Conservation (phyloP, 2,888 invertebrate species). For the Ophonus ardosiacus region DNA sequence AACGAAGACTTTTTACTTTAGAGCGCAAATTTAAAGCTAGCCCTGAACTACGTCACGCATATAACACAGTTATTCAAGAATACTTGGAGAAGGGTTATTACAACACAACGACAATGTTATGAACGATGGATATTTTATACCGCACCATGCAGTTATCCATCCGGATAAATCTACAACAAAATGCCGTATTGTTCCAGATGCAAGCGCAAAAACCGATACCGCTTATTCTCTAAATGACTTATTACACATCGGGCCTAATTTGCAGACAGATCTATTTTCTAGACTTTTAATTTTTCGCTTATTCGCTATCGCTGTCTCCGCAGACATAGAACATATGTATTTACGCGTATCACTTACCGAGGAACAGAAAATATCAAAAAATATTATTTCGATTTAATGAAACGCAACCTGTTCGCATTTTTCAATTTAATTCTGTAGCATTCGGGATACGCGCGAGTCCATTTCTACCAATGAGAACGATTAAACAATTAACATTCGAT, state of each 20-base stretch:
- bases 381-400: slow-evolving; percentile 54
- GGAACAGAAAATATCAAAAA: slow-evolving; percentile 46
- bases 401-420: slow-evolving; percentile 22
- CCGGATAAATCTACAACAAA: slow-evolving; percentile 33
- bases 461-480: slow-evolving; percentile 56
- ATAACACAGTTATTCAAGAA: background rate
- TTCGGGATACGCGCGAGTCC: slow-evolving; percentile 60
- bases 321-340: slow-evolving; percentile 56
- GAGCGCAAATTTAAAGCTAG: too few relatives aligned
- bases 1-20: too few relatives aligned
- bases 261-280: background rate
- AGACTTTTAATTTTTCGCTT: slow-evolving; percentile 62
- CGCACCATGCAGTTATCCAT: background rate
- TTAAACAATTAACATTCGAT: slow-evolving; percentile 37
- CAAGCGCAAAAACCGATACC: slow-evolving; percentile 16
- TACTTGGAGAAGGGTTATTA: background rate
- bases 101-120: background rate
- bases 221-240: slow-evolving; percentile 52
- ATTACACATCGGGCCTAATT: too few relatives aligned
- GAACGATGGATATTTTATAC: too few relatives aligned
- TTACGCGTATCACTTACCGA: too few relatives aligned
- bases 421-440: slow-evolving; percentile 51
- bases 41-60: background rate
- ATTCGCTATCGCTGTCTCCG: slow-evolving; percentile 47
- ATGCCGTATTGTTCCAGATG: slow-evolving; percentile 44